phyloP scores from a whole-genome alignment of 1,140 invertebrate species.

The Nylanderia fulva region DNA sequence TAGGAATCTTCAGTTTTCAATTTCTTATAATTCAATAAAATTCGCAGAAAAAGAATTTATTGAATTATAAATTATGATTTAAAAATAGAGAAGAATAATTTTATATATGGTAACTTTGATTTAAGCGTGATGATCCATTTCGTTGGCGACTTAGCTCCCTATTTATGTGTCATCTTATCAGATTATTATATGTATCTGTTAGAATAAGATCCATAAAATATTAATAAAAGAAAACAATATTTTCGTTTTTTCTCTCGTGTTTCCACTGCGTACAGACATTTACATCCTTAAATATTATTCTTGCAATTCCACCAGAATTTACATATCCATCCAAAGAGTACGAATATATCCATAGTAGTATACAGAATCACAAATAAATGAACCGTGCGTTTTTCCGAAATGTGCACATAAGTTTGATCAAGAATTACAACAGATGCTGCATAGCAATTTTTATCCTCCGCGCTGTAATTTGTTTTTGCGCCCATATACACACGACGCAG shows the following conservation, averaged over 20 bases:
- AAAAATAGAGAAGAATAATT: too few species aligned
- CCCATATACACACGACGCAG: not conserved
- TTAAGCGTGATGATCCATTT: too few species aligned
- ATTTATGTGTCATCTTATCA: too few species aligned
- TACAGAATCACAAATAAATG: not conserved
- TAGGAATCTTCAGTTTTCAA: not conserved
- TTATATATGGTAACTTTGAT: too few species aligned
- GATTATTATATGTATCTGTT: too few species aligned
- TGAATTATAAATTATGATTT: too few species aligned
- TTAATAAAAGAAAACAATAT: too few species aligned
- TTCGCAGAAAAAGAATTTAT: not conserved
- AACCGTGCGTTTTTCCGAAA: not conserved
- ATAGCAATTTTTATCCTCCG: constrained; percentile 25
- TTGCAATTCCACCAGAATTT: not conserved
- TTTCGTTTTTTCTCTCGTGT: too few species aligned
- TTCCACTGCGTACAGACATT: too few species aligned
- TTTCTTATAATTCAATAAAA: not conserved
- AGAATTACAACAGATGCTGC: constrained; percentile 38
- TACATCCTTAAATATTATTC: too few species aligned
- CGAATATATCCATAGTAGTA: not conserved
- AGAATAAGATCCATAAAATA: too few species aligned
- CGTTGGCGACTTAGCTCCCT: too few species aligned
- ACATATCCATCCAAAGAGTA: not conserved
- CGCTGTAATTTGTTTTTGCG: constrained; percentile 27
- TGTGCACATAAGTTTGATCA: not conserved